These are phyloP conservation scores for Gobionotothen gibberifrons DNA, from an alignment of 2,797 vertebrate species.

Conservation along the genomic window DNA sequence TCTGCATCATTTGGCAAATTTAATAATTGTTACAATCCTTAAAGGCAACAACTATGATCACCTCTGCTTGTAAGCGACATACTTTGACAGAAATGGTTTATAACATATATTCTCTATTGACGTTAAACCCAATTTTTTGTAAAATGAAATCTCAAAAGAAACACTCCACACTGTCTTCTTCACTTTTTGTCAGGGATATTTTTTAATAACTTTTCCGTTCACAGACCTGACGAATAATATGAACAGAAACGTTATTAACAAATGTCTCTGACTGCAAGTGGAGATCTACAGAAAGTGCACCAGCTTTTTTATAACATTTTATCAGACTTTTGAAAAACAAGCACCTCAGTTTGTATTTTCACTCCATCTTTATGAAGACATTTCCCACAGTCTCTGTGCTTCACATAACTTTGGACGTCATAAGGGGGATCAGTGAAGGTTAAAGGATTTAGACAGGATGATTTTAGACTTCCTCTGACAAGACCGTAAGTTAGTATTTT, in stretches of 20 bases:
- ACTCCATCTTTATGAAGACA: not conserved
- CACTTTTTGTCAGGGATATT: no score
- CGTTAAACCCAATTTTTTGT: not conserved
- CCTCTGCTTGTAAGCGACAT: not conserved
- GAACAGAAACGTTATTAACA: no score
- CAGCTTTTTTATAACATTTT: no score
- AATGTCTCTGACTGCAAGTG: no score
- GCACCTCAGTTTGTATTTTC: not conserved
- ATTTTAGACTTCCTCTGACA: not conserved
- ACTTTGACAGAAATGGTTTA: not conserved
- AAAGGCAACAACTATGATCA: not conserved
- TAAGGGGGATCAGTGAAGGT: not conserved
- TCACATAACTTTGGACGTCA: not conserved
- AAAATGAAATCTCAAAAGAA: not conserved
- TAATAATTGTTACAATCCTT: slow-evolving; percentile 4
- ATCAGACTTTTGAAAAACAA: not conserved
- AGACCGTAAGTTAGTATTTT: not conserved
- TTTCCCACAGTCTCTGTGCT: not conserved
- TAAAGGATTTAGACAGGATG: not conserved
- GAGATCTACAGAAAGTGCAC: no score
- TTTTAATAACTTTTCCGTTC: no score
- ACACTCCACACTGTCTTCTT: no score
- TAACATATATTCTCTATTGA: not conserved
- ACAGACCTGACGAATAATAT: no score
- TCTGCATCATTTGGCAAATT: not conserved